Percentiles rank a stretch among this genome's conserved stretches.
phyloP scores from a whole-genome alignment of 1,140 invertebrate genomes.

The Dreissena polymorpha region DNA sequence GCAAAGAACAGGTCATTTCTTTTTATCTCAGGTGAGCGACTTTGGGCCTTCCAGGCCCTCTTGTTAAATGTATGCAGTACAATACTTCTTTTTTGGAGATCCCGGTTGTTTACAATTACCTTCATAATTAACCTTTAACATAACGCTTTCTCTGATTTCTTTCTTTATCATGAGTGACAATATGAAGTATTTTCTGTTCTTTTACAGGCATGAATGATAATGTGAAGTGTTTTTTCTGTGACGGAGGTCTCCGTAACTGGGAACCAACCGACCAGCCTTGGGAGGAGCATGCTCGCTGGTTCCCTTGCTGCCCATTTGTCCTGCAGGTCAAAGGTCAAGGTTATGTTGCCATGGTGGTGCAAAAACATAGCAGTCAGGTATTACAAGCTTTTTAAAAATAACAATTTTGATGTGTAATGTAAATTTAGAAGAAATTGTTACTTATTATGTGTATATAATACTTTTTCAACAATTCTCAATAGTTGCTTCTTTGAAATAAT shows the following conservation, averaged over 20 bases:
- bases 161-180: no score
- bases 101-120: no score
- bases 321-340: constrained; percentile 85
- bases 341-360: constrained; percentile 16
- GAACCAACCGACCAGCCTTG: constrained; percentile 87
- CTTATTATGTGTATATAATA: neutral
- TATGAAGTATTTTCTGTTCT: no score
- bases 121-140: no score
- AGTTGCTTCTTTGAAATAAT: neutral
- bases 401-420: neutral
- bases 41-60: no score
- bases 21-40: no score
- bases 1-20: no score
- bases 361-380: constrained; percentile 13
- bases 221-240: constrained; percentile 92
- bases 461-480: neutral
- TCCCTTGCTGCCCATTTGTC: constrained; percentile 87
- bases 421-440: neutral
- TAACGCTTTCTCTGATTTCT: no score
- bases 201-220: constrained; percentile 84
- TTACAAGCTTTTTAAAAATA: neutral
- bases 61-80: no score
- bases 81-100: no score
- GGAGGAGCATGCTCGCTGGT: constrained; percentile 83
- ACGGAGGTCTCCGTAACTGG: constrained; percentile 87